A percentile compares a stretch with the other conserved stretches of the same genome.
Conservation (phyloP, 1,140 invertebrate species). For the Diprion similis region DNA sequence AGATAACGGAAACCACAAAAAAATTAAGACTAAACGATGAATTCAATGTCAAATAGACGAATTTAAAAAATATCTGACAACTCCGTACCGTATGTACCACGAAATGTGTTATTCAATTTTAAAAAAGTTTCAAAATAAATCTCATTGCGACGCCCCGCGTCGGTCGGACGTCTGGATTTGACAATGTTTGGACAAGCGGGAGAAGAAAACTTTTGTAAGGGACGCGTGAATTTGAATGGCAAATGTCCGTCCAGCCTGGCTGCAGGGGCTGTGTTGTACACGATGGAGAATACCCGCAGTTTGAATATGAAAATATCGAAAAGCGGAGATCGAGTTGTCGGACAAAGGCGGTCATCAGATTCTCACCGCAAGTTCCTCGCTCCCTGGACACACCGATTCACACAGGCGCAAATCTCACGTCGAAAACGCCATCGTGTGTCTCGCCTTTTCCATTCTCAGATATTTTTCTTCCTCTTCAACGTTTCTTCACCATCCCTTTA, state of each 20-base stretch:
- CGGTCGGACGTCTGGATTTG: conserved; percentile 52
- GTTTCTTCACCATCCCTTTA: too few relatives aligned
- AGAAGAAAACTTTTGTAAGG: conserved; percentile 52
- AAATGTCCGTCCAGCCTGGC: conserved; percentile 28
- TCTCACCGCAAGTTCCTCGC: neutral
- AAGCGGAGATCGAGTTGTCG: neutral
- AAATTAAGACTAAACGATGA: too few relatives aligned
- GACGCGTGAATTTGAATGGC: conserved; percentile 53
- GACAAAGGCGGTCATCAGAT: neutral
- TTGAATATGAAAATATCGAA: conserved; percentile 43
- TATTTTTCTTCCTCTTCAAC: too few relatives aligned
- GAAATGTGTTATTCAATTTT: conserved; percentile 11
- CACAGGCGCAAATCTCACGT: too few relatives aligned
- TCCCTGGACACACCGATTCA: too few relatives aligned
- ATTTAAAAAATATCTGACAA: too few relatives aligned
- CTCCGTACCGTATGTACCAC: too few relatives aligned
- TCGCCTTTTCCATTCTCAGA: too few relatives aligned
- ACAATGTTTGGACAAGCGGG: conserved; percentile 57
- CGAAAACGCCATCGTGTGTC: too few relatives aligned
- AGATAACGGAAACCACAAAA: too few relatives aligned
- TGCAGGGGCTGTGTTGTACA: conserved; percentile 39
- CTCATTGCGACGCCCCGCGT: conserved; percentile 17
- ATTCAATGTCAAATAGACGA: too few relatives aligned
- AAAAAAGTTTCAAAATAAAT: conserved; percentile 29
- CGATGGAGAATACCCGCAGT: conserved; percentile 47